Conservation (phyloP, 1,140 invertebrate species). For the Rhyacophila brunnea region DNA sequence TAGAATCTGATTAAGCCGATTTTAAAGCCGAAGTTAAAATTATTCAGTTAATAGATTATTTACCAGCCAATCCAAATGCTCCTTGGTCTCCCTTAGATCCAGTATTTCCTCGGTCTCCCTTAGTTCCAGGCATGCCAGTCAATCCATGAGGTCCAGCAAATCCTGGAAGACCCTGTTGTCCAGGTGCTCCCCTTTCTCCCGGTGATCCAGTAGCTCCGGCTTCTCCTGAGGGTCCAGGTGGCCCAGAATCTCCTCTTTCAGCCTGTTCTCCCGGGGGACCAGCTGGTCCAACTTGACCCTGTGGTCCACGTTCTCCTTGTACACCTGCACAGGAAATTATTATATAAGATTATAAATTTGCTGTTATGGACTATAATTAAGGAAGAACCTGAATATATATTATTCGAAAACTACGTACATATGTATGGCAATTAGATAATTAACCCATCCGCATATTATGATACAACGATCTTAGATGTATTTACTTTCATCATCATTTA, state of each 20-base stretch:
- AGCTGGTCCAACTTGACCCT: conserved; percentile 64
- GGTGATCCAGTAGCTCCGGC: conserved; percentile 66
- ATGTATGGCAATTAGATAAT: no score
- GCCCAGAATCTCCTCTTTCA: conserved; percentile 72
- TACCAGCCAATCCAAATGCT: conserved; percentile 61
- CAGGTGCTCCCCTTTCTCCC: conserved; percentile 64
- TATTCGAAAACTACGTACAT: no score
- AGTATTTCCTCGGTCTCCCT: conserved; percentile 64
- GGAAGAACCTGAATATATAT: no score
- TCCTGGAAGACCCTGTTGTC: conserved; percentile 60
- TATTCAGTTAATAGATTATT: no score
- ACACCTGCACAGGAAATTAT: no score
- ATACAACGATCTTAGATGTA: no score
- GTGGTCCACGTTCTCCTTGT: conserved; percentile 68
- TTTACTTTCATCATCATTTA: no score
- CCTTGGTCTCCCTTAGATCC: conserved; percentile 80
- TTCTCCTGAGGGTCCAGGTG: conserved; percentile 71
- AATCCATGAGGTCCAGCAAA: conserved; percentile 65
- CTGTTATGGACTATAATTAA: no score
- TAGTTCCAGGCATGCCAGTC: conserved; percentile 62
- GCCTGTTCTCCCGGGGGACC: conserved; percentile 76
- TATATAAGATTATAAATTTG: no score
- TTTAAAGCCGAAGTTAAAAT: no score
- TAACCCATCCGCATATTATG: no score
- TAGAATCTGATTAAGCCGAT: no score